Percentiles rank a stretch among this genome's conserved stretches.
Evolutionary conservation across 2,797 vertebrate genomes (phyloP).

Genomic region (Aldrovandia affinis): DNA sequence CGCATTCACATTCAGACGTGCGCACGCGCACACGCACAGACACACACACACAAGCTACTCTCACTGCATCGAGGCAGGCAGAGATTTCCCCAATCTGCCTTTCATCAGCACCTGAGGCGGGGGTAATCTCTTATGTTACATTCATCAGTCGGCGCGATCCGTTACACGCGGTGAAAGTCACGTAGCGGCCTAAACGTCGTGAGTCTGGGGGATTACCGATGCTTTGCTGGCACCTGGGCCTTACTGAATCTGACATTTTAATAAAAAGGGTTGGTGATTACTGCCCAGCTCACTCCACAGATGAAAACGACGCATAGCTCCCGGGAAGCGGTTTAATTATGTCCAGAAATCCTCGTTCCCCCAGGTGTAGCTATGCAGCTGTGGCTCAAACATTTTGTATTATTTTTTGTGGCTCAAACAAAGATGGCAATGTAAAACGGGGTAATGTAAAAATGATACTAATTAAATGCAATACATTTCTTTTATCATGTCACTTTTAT

Average conservation of each 20-base stretch:
- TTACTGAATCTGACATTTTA: conserved; percentile 37
- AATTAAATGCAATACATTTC: not conserved
- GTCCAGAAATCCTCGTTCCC: not conserved
- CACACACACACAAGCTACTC: not conserved
- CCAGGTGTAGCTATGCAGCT: not conserved
- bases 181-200: conserved; percentile 35
- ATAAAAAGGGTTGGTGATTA: conserved; percentile 31
- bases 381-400: not conserved
- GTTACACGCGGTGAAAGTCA: conserved; percentile 43
- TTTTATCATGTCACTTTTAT: not conserved
- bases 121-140: conserved; percentile 28
- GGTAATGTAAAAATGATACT: too few species aligned
- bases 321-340: not conserved
- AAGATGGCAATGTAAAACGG: not conserved
- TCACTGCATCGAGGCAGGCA: conserved; percentile 38
- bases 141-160: conserved; percentile 51
- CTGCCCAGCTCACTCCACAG: not conserved
- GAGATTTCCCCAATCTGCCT: conserved; percentile 54
- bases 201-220: conserved; percentile 8
- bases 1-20: not conserved
- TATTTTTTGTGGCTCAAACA: not conserved
- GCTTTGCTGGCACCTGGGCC: conserved; percentile 15
- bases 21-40: not conserved
- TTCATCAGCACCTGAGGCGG: conserved; percentile 31
- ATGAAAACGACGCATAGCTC: not conserved